phyloP scores from a whole-genome alignment of 2,888 invertebrate species.

The Tubulanus polymorphus region DNA sequence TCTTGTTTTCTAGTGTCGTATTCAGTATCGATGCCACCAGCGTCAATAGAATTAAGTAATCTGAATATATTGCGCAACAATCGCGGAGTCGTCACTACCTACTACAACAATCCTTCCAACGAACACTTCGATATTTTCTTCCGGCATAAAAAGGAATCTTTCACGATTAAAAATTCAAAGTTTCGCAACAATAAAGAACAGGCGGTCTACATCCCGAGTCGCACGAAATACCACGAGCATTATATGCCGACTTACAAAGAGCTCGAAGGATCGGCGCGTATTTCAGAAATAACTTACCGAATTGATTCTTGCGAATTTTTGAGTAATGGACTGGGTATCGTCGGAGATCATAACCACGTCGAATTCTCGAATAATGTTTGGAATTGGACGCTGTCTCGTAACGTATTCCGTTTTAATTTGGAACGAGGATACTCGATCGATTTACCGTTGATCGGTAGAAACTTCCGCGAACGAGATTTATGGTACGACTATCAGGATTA shows the following conservation, averaged over 20 bases:
- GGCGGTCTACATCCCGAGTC: constrained; percentile 49
- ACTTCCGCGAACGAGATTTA: background rate
- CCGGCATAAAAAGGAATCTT: constrained; percentile 38
- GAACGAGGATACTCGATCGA: constrained; percentile 83
- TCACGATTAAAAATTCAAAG: constrained; percentile 31
- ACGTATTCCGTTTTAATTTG: constrained; percentile 78
- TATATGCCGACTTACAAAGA: constrained; percentile 49
- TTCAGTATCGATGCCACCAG: too few species aligned
- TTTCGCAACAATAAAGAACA: constrained; percentile 35
- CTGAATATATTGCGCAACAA: constrained; percentile 32
- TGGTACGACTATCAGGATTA: constrained; percentile 9
- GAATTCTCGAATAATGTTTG: constrained; percentile 95
- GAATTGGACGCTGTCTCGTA: constrained; percentile 86
- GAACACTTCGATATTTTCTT: constrained; percentile 46
- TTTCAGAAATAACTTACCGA: constrained; percentile 86
- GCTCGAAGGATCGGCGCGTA: constrained; percentile 65
- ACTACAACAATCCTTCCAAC: constrained; percentile 52
- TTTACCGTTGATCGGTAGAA: constrained; percentile 72
- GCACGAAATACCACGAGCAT: constrained; percentile 49
- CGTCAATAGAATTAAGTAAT: too few species aligned
- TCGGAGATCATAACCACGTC: constrained; percentile 84
- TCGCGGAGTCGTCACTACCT: constrained; percentile 45
- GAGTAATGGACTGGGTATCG: constrained; percentile 78
- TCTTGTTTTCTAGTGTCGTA: too few species aligned
- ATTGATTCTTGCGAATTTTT: constrained; percentile 79